phyloP scores from a whole-genome alignment of 2,797 vertebrate genomes.

The Odontamblyopus rebecca region DNA sequence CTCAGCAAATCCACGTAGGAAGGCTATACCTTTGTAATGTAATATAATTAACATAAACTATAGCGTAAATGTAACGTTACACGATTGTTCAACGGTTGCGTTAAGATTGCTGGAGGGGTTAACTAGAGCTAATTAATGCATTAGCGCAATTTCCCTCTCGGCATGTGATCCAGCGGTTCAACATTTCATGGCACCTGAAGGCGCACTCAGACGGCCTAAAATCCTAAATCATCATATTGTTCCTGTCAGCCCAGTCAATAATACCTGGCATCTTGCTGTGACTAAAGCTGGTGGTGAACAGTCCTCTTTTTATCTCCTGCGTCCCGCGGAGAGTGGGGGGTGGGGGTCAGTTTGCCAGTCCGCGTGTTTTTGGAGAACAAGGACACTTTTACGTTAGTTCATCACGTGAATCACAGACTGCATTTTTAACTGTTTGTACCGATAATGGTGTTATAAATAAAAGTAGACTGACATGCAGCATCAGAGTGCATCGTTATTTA shows the following conservation, averaged over 20 bases:
- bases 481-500: neutral
- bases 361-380: neutral
- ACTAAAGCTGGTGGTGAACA: conserved; percentile 47
- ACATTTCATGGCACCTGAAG: conserved; percentile 30
- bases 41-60: too few species aligned
- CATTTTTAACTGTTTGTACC: neutral
- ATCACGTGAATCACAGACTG: neutral
- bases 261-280: conserved; percentile 44
- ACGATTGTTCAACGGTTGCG: neutral
- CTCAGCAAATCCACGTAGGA: too few species aligned
- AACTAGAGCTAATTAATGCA: conserved; percentile 2
- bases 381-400: neutral
- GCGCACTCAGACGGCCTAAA: conserved; percentile 3
- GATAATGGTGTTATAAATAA: neutral
- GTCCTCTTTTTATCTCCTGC: conserved; percentile 49
- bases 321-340: conserved; percentile 45
- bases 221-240: conserved; percentile 52
- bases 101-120: neutral
- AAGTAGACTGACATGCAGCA: too few species aligned
- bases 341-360: neutral
- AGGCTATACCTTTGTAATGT: too few species aligned
- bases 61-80: neutral
- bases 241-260: conserved; percentile 44
- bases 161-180: neutral
- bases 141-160: conserved; percentile 17